phyloP scores from a whole-genome alignment of 2,888 invertebrate species.

The Lithophane leautieri region DNA sequence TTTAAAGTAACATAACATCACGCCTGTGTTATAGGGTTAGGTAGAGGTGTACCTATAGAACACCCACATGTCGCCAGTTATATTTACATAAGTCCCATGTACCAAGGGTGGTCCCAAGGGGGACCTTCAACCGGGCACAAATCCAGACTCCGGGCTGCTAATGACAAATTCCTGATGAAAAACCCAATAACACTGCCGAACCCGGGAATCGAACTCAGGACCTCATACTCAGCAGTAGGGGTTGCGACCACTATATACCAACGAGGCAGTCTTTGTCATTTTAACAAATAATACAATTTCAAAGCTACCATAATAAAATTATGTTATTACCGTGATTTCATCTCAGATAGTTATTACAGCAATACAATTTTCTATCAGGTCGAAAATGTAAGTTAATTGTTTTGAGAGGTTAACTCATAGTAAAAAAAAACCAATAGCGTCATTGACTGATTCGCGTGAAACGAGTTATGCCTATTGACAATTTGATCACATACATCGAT shows the following conservation, averaged over 20 bases:
- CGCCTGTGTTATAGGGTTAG: background rate
- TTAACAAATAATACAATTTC: background rate
- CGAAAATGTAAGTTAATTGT: background rate
- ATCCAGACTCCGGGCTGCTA: background rate
- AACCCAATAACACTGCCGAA: background rate
- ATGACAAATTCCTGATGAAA: background rate
- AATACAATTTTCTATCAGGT: no score
- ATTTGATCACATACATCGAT: constrained; percentile 12
- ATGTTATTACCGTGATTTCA: background rate
- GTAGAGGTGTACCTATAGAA: background rate
- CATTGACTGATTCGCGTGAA: background rate
- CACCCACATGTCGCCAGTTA: background rate
- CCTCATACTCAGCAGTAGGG: background rate
- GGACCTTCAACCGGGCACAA: background rate
- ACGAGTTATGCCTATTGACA: background rate
- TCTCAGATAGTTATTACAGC: background rate
- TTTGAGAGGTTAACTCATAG: no score
- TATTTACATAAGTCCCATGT: background rate
- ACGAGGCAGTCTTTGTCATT: background rate
- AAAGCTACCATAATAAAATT: background rate
- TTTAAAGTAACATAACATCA: background rate
- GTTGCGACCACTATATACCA: background rate
- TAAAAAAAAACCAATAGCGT: background rate
- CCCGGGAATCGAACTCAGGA: background rate
- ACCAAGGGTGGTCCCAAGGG: no score